A percentile compares a stretch with the other conserved stretches of the same genome.
Evolutionary conservation across 2,888 invertebrate genomes (phyloP).

Genomic region (Watsonalla binaria): DNA sequence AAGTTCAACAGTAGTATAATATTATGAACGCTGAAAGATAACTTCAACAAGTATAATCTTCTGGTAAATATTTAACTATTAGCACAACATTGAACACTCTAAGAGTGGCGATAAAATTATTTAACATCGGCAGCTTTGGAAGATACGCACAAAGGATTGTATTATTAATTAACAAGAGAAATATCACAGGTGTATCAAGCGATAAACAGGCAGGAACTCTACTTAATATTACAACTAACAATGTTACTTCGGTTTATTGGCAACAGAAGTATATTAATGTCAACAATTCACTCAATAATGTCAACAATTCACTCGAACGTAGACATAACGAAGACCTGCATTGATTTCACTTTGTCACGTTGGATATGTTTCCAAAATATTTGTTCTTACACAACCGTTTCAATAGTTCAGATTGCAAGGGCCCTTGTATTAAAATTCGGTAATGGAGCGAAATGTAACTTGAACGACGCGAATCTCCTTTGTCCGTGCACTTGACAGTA

Average conservation of each 20-base stretch:
- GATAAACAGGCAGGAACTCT: conserved; percentile 74
- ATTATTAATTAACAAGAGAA: conserved; percentile 53
- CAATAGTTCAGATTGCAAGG: conserved; percentile 44
- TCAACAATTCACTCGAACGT: conserved; percentile 50
- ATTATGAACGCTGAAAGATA: conserved; percentile 25
- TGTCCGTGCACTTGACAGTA: conserved; percentile 77
- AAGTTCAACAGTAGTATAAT: conserved; percentile 28
- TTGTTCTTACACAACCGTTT: conserved; percentile 45
- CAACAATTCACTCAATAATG: conserved; percentile 51
- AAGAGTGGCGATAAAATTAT: conserved; percentile 42
- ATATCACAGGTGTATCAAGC: conserved; percentile 75
- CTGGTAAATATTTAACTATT: conserved; percentile 16
- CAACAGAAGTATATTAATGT: conserved; percentile 36
- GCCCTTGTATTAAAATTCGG: conserved; percentile 47
- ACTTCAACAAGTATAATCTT: conserved; percentile 23
- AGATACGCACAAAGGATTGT: conserved; percentile 40
- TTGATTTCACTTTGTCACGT: conserved; percentile 62
- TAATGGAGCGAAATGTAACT: conserved; percentile 44
- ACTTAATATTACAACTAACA: conserved; percentile 42
- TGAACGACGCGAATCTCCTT: conserved; percentile 62
- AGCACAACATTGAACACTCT: conserved; percentile 50
- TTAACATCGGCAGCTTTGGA: conserved; percentile 52
- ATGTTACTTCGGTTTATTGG: conserved; percentile 32
- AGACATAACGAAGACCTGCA: conserved; percentile 42
- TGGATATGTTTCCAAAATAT: conserved; percentile 56